These are phyloP conservation scores for Pseudopleuronectes americanus DNA, from an alignment of 2,797 vertebrate genomes.

Conservation along the genomic window DNA sequence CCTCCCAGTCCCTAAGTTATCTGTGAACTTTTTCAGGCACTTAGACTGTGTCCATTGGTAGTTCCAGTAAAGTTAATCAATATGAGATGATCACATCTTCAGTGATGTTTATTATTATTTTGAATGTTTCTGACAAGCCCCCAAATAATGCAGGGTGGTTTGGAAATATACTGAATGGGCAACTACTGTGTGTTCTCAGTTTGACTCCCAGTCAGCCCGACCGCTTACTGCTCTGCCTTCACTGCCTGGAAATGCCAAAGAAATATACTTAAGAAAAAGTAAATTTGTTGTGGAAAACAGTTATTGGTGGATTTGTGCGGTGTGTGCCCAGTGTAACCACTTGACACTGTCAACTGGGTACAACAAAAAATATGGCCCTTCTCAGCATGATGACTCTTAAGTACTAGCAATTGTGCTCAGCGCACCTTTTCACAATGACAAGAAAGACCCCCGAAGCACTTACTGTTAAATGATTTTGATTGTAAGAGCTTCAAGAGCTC, in stretches of 20 bases:
- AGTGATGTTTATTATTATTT: neutral
- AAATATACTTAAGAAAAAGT: too few relatives aligned
- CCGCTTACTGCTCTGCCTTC: too few relatives aligned
- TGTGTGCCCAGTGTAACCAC: neutral
- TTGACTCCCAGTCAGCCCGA: too few relatives aligned
- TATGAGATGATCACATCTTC: neutral
- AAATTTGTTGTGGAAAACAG: neutral
- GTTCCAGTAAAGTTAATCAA: neutral
- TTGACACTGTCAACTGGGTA: neutral
- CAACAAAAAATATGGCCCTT: neutral
- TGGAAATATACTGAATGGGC: too few relatives aligned
- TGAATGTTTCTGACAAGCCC: too few relatives aligned
- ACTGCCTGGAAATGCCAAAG: too few relatives aligned
- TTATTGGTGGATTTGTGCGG: neutral
- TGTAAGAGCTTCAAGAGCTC: conserved; percentile 19
- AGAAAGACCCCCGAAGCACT: conserved; percentile 12
- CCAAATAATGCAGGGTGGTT: too few relatives aligned
- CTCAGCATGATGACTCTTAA: neutral
- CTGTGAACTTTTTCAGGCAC: too few relatives aligned
- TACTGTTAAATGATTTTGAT: conserved; percentile 21
- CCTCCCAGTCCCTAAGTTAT: too few relatives aligned
- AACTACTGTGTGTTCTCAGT: too few relatives aligned
- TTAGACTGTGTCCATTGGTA: neutral
- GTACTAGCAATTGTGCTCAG: too few relatives aligned
- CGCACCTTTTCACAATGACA: conserved; percentile 19